A percentile compares a stretch with the other conserved stretches of the same genome.
phyloP scores from a whole-genome alignment of 2,113 vertebrate species.

The Mus spicilegus region DNA sequence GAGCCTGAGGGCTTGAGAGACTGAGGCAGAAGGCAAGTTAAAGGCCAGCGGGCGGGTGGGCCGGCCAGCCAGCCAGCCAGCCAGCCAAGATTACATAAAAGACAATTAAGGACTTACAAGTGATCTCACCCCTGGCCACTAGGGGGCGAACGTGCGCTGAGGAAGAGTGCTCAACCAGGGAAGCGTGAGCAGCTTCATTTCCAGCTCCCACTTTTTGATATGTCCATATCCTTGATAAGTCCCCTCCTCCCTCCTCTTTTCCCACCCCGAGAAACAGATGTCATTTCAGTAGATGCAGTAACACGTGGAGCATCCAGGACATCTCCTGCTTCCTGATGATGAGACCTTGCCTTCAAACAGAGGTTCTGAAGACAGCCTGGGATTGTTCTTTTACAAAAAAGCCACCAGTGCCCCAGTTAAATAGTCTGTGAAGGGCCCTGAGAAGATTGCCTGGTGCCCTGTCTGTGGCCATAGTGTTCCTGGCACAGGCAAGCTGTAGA shows the following conservation, averaged over 20 bases:
- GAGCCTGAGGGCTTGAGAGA: neutral
- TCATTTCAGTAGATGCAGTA: neutral
- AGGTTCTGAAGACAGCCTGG: neutral
- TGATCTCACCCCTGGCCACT: too few species aligned
- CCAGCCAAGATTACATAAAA: neutral
- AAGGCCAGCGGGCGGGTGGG: too few species aligned
- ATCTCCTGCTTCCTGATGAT: too few species aligned
- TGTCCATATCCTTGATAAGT: neutral
- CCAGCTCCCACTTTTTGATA: neutral
- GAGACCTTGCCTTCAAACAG: neutral
- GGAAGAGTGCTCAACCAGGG: neutral
- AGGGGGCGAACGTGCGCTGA: neutral
- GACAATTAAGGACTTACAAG: neutral
- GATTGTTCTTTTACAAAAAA: neutral
- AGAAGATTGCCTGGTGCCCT: neutral
- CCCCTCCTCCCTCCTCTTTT: neutral
- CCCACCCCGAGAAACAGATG: neutral
- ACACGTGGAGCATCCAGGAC: accelerated
- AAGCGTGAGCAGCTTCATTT: neutral
- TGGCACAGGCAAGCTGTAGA: neutral
- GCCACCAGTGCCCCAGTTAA: neutral
- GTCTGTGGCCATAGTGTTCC: neutral
- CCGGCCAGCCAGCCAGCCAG: neutral
- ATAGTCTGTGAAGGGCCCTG: neutral
- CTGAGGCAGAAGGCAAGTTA: neutral